Conservation (phyloP, 2,113 vertebrate genomes). For the Grus americana region DNA sequence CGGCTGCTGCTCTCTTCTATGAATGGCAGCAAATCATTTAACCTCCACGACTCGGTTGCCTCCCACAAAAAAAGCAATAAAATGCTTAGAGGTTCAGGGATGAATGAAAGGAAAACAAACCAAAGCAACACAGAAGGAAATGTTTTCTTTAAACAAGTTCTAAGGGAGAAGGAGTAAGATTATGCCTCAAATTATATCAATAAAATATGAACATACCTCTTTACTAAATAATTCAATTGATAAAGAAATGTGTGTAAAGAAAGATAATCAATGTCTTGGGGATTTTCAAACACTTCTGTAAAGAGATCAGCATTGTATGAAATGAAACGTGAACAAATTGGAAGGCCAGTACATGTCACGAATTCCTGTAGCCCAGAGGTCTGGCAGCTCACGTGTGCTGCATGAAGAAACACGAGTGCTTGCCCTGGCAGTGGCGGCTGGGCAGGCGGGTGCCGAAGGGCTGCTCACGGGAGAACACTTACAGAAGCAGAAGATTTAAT, state of each 20-base stretch:
- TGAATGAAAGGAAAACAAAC: conserved; percentile 20
- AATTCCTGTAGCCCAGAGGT: background rate
- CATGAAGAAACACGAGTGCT: background rate
- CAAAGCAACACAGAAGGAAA: background rate
- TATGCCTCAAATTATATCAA: conserved; percentile 32
- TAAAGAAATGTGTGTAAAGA: conserved; percentile 20
- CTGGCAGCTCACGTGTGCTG: background rate
- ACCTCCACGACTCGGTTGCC: background rate
- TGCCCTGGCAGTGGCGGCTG: background rate
- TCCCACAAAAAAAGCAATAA: background rate
- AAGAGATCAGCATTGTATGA: background rate
- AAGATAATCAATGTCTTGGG: conserved; percentile 11
- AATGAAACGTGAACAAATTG: background rate
- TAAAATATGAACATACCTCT: conserved; percentile 33
- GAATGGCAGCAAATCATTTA: background rate
- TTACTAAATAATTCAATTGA: conserved; percentile 48
- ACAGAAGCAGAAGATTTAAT: background rate
- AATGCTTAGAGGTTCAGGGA: background rate
- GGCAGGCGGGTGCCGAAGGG: background rate
- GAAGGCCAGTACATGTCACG: background rate
- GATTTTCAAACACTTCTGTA: background rate
- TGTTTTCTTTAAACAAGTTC: conserved; percentile 7
- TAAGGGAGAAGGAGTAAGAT: background rate
- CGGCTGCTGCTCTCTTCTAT: background rate
- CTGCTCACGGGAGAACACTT: accelerated